A percentile compares a stretch with the other conserved stretches of the same genome.
Conservation (phyloP, 2,797 vertebrate genomes). For the Alcedo atthis region DNA sequence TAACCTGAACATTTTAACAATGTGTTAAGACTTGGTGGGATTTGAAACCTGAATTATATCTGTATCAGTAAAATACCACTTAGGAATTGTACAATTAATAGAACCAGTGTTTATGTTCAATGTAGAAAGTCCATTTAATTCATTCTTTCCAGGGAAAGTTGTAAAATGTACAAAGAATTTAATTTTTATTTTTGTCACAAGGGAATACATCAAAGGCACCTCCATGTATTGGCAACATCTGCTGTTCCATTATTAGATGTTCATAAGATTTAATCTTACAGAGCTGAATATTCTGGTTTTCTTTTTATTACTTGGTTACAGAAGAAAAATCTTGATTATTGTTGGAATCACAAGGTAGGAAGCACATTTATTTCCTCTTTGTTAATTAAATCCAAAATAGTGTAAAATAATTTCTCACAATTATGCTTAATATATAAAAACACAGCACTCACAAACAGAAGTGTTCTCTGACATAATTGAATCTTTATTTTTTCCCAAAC, state of each 20-base stretch:
- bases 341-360: not conserved
- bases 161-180: not conserved
- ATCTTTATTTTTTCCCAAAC: not conserved
- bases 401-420: not conserved
- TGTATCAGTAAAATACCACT: not conserved
- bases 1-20: not conserved
- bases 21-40: not conserved
- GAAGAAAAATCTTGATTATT: not conserved
- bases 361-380: not conserved
- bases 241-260: not conserved
- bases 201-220: not conserved
- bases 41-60: not conserved
- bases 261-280: not conserved
- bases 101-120: not conserved
- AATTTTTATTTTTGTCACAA: not conserved
- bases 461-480: not conserved
- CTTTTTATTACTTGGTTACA: not conserved
- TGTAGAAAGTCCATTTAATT: not conserved
- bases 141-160: not conserved
- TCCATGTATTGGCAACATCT: not conserved
- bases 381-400: not conserved
- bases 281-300: not conserved
- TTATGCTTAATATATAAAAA: not conserved
- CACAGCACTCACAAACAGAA: not conserved
- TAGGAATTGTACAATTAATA: not conserved